phyloP scores from a whole-genome alignment of 2,888 invertebrate genomes.

The Cephus sareptanus region DNA sequence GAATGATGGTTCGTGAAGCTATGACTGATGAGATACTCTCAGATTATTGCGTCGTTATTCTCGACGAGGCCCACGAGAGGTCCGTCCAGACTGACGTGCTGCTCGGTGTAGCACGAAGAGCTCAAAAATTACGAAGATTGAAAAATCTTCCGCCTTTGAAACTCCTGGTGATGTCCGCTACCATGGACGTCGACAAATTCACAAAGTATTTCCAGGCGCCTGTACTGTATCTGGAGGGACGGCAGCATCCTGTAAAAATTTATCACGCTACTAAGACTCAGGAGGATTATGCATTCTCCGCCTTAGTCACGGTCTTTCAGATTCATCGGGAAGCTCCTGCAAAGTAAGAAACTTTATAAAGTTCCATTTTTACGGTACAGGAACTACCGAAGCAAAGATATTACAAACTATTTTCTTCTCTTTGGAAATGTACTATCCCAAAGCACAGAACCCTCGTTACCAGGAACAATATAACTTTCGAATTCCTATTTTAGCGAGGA shows the following conservation, averaged over 20 bases:
- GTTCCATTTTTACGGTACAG: not conserved
- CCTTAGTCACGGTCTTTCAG: constrained; percentile 88
- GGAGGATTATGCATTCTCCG: constrained; percentile 86
- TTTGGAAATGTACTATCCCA: too few species aligned
- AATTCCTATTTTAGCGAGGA: constrained; percentile 75
- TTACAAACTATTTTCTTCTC: not conserved
- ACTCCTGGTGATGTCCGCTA: constrained; percentile 92
- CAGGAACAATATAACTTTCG: not conserved
- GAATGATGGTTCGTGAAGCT: constrained; percentile 92
- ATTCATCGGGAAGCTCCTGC: constrained; percentile 85
- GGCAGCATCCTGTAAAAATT: constrained; percentile 84
- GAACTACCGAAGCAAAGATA: not conserved
- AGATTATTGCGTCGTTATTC: constrained; percentile 84
- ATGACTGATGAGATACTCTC: constrained; percentile 80
- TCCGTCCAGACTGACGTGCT: constrained; percentile 94
- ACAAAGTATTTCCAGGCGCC: constrained; percentile 87
- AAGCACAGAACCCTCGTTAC: not conserved
- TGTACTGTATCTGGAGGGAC: constrained; percentile 89
- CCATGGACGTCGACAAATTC: constrained; percentile 96
- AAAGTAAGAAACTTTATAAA: constrained; percentile 71
- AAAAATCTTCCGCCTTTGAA: constrained; percentile 74
- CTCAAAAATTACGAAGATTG: constrained; percentile 79
- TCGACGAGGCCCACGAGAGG: constrained; percentile 96
- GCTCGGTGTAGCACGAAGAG: constrained; percentile 91
- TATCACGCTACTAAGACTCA: constrained; percentile 78